These are phyloP conservation scores for Glossophaga mutica DNA, from an alignment of 2,797 vertebrate species.

Conservation along the genomic window DNA sequence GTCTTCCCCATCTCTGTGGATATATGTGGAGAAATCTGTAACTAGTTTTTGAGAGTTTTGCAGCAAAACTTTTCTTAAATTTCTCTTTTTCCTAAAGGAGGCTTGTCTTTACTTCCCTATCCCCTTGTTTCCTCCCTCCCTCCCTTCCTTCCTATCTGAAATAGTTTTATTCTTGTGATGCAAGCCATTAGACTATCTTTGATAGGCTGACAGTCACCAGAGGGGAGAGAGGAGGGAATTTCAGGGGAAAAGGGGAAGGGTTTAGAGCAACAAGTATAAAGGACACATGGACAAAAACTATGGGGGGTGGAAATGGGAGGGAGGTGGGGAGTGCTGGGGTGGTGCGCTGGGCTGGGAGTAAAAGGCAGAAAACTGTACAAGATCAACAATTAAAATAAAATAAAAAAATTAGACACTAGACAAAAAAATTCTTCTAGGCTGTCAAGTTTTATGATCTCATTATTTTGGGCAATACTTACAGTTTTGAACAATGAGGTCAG, in stretches of 20 bases:
- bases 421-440: not conserved
- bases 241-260: too few relatives aligned
- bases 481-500: not conserved
- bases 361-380: too few relatives aligned
- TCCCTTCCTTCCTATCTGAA: not conserved
- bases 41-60: not conserved
- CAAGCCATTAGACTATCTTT: not conserved
- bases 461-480: not conserved
- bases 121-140: accelerated
- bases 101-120: not conserved
- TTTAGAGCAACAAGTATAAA: too few relatives aligned
- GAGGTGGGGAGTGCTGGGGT: too few relatives aligned
- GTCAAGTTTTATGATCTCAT: not conserved
- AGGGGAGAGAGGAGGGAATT: too few relatives aligned
- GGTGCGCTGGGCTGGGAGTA: too few relatives aligned
- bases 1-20: not conserved
- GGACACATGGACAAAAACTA: too few relatives aligned
- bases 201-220: too few relatives aligned
- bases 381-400: too few relatives aligned
- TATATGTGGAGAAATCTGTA: not conserved
- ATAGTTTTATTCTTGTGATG: not conserved
- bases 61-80: not conserved
- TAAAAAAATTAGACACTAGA: too few relatives aligned
- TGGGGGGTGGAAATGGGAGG: too few relatives aligned
- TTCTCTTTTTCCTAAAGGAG: not conserved